Evolutionary conservation across 2,888 invertebrate species (phyloP).

Genomic region (Dromius quadrimaculatus): DNA sequence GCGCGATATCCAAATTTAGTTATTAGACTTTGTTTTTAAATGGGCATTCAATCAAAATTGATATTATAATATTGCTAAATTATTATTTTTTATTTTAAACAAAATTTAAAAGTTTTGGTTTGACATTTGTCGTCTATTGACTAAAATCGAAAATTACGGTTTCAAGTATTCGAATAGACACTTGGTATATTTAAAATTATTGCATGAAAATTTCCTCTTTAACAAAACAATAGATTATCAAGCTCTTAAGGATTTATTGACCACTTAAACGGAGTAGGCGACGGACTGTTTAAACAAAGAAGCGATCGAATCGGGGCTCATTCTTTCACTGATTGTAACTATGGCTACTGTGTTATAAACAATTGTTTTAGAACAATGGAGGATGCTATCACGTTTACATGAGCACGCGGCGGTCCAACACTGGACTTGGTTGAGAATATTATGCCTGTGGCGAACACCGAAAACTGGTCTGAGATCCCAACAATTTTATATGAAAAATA

Average conservation of each 20-base stretch:
- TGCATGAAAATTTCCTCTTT: conserved; percentile 18
- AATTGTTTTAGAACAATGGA: conserved; percentile 52
- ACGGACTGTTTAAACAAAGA: conserved; percentile 49
- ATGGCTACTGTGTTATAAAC: conserved; percentile 53
- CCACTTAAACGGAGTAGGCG: conserved; percentile 44
- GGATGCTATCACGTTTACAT: conserved; percentile 49
- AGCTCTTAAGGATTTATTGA: conserved; percentile 40
- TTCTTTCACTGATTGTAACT: conserved; percentile 50
- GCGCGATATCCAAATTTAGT: no score
- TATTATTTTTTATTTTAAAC: no score
- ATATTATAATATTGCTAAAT: no score
- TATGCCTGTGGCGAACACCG: conserved; percentile 17
- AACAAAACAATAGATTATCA: conserved; percentile 45
- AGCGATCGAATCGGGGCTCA: conserved; percentile 45
- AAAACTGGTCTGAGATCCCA: conserved; percentile 17
- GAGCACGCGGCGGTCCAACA: conserved; percentile 19
- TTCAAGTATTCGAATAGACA: no score
- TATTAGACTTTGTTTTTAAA: no score
- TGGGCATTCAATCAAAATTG: no score
- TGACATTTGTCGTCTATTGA: no score
- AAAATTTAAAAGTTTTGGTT: no score
- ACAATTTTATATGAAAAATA: conserved; percentile 24
- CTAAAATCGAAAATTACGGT: no score
- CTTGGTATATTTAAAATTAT: conserved; percentile 23
- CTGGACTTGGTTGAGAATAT: conserved; percentile 25